A percentile compares a stretch with the other conserved stretches of the same genome.
Conservation (phyloP, 2,113 vertebrate genomes). For the Pachypanchax playfairii region DNA sequence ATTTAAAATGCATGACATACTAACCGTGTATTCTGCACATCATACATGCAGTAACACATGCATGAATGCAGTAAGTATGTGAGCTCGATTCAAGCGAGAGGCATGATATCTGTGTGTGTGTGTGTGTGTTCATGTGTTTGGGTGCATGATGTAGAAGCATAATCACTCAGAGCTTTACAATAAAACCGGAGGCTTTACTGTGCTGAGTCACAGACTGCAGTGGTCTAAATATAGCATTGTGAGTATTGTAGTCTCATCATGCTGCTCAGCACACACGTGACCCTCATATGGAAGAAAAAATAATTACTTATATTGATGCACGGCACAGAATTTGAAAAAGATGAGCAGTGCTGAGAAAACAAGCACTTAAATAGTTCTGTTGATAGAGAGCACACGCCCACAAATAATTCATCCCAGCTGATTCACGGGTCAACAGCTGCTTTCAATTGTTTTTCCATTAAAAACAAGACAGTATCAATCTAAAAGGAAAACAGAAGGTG, state of each 20-base stretch:
- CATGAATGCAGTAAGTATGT: background rate
- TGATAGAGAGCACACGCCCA: too few relatives aligned
- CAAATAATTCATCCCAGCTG: too few relatives aligned
- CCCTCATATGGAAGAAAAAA: constrained; percentile 12
- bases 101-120: too few relatives aligned
- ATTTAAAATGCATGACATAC: background rate
- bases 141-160: background rate
- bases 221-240: constrained; percentile 75
- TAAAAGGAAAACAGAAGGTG: background rate
- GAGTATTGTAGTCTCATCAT: constrained; percentile 62
- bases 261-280: constrained; percentile 27
- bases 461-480: background rate
- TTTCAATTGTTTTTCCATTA: background rate
- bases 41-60: background rate
- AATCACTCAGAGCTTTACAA: constrained; percentile 27
- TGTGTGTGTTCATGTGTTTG: too few relatives aligned
- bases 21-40: background rate
- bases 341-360: background rate
- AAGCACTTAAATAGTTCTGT: too few relatives aligned
- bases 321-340: too few relatives aligned
- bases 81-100: background rate
- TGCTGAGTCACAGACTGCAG: constrained; percentile 78
- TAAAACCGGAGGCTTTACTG: constrained; percentile 36
- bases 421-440: background rate
- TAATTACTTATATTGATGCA: too few relatives aligned